A percentile compares a stretch with the other conserved stretches of the same genome.
phyloP scores from a whole-genome alignment of 2,888 invertebrate species.

The Drosophila phalerata region DNA sequence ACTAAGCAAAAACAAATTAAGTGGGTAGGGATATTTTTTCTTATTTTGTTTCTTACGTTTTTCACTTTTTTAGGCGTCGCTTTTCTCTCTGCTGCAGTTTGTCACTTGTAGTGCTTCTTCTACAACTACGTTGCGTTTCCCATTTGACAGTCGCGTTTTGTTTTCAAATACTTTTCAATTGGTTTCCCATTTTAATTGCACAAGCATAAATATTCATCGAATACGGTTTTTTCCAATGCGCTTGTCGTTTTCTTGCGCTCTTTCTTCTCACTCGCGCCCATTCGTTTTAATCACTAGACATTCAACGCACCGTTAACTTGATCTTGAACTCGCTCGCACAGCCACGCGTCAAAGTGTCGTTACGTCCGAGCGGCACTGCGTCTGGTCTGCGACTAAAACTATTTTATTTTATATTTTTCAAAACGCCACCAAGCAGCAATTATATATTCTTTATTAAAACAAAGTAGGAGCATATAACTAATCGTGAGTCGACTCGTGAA shows the following conservation, averaged over 20 bases:
- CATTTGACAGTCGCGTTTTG: slow-evolving; percentile 35
- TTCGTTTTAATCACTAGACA: slow-evolving; percentile 41
- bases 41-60: slow-evolving; percentile 63
- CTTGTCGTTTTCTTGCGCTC: slow-evolving; percentile 27
- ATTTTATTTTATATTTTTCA: slow-evolving; percentile 47
- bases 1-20: slow-evolving; percentile 29
- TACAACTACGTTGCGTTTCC: slow-evolving; percentile 12
- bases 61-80: slow-evolving; percentile 36
- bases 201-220: slow-evolving; percentile 52
- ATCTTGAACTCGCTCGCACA: slow-evolving; percentile 61
- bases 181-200: slow-evolving; percentile 46
- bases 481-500: slow-evolving; percentile 7
- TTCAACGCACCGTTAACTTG: slow-evolving; percentile 72
- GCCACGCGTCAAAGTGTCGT: slow-evolving; percentile 20
- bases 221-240: slow-evolving; percentile 40
- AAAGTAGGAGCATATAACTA: neutral
- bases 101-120: slow-evolving; percentile 54
- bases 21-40: slow-evolving; percentile 49
- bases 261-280: slow-evolving; percentile 52
- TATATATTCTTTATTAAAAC: slow-evolving; percentile 73
- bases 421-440: slow-evolving; percentile 67
- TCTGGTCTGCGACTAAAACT: slow-evolving; percentile 64
- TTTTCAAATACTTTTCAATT: slow-evolving; percentile 59
- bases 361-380: slow-evolving; percentile 50
- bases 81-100: slow-evolving; percentile 29